phyloP scores from a whole-genome alignment of 2,113 vertebrate species.

The Crotalus horridus region DNA sequence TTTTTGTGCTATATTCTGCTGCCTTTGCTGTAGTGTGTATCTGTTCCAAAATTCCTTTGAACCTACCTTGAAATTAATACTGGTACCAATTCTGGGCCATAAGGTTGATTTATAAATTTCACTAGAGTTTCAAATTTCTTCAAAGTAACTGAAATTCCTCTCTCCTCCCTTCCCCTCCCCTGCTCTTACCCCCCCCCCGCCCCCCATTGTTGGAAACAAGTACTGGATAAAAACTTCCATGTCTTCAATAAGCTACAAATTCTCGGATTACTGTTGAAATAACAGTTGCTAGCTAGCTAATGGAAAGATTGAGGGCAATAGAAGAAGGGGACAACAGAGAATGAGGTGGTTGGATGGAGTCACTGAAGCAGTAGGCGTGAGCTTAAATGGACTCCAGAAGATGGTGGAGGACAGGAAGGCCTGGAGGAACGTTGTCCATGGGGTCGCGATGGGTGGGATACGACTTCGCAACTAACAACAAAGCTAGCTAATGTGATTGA shows the following conservation, averaged over 20 bases:
- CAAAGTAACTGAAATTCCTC: background rate
- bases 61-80: no score
- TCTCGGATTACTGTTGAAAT: background rate
- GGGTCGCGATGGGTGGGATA: no score
- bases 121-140: background rate
- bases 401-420: no score
- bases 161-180: no score
- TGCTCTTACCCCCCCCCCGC: no score
- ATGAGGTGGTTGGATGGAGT: no score
- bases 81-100: background rate
- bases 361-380: no score
- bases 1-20: background rate
- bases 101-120: background rate
- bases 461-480: no score
- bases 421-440: no score
- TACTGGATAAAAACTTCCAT: background rate
- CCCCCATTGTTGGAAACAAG: background rate
- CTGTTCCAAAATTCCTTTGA: background rate
- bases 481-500: background rate
- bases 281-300: background rate
- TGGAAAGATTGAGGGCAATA: no score
- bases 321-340: no score
- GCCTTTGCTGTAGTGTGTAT: background rate
- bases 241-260: background rate
- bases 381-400: no score